Evolutionary conservation across 2,888 invertebrate genomes (phyloP).

Genomic region (Cyaniris semiargus): DNA sequence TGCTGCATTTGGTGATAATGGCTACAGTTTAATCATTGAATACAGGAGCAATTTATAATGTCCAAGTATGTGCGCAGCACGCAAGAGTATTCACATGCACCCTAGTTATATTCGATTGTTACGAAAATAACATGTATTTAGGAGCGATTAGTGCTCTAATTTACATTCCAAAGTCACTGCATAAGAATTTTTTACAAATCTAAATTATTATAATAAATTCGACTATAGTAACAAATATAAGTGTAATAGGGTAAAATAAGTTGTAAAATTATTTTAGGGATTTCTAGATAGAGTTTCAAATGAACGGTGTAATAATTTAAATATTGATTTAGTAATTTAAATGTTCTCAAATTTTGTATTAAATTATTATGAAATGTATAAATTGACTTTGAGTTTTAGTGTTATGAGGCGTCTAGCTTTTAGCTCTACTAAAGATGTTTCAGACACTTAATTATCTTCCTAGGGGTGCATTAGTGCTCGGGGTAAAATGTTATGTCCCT

Average conservation of each 20-base stretch:
- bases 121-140: too few species aligned
- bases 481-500: not conserved
- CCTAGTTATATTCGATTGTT: too few species aligned
- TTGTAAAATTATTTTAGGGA: not conserved
- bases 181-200: too few species aligned
- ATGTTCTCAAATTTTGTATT: not conserved
- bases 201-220: not conserved
- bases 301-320: not conserved
- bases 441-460: conserved; percentile 7
- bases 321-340: not conserved
- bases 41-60: too few species aligned
- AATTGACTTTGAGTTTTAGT: not conserved
- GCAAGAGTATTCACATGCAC: too few species aligned
- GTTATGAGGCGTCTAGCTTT: not conserved
- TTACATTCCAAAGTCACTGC: too few species aligned
- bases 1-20: too few species aligned
- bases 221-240: not conserved
- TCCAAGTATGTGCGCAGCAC: too few species aligned
- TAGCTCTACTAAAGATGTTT: not conserved
- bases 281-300: not conserved
- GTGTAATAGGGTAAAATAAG: not conserved
- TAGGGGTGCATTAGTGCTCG: conserved; percentile 1
- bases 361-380: not conserved
- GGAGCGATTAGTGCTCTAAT: too few species aligned
- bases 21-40: too few species aligned